These are phyloP conservation scores for Rutpela maculata DNA, from an alignment of 2,888 invertebrate species.

Conservation along the genomic window DNA sequence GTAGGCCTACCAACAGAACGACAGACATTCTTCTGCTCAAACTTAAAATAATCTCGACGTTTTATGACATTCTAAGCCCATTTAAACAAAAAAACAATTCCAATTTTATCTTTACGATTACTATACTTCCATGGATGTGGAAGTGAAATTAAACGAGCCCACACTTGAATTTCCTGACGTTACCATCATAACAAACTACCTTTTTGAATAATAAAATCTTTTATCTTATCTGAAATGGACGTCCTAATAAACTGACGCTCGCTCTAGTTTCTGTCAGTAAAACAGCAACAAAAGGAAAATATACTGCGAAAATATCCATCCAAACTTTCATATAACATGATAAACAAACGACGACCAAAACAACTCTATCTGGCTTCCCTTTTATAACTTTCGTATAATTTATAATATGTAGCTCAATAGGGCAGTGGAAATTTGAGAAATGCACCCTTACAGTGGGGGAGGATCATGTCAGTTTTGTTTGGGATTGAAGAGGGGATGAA, in stretches of 20 bases:
- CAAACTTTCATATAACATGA: constrained; percentile 14
- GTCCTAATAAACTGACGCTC: background rate
- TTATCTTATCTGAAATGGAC: background rate
- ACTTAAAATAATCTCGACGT: no score
- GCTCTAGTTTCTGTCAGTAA: background rate
- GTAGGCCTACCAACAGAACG: no score
- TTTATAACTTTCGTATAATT: constrained; percentile 36
- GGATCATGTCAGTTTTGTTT: constrained; percentile 23
- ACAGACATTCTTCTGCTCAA: no score
- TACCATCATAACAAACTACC: background rate
- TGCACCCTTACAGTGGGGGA: constrained; percentile 45
- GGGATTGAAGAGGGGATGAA: constrained; percentile 56
- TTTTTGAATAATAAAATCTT: background rate
- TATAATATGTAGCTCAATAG: constrained; percentile 63
- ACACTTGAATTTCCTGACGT: no score
- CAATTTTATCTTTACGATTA: no score
- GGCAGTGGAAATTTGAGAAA: constrained; percentile 62
- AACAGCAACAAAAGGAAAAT: background rate
- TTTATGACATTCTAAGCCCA: no score
- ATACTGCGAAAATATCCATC: constrained; percentile 14
- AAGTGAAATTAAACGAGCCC: no score
- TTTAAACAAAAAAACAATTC: no score
- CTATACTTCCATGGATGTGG: no score
- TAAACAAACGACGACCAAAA: constrained; percentile 18
- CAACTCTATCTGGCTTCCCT: constrained; percentile 32